phyloP scores from a whole-genome alignment of 2,888 invertebrate species.

The Byasa hedistus region DNA sequence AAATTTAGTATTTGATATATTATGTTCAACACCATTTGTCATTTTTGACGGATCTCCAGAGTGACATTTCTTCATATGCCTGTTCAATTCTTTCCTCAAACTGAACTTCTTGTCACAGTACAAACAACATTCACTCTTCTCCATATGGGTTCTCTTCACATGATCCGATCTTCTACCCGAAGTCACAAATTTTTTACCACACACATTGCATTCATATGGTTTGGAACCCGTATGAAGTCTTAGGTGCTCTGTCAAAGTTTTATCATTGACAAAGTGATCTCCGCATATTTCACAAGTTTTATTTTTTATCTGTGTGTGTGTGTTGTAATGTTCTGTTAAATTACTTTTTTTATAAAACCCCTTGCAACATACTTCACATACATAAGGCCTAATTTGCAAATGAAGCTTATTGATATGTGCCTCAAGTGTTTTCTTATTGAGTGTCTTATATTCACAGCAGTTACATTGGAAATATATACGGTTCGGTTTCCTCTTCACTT shows the following conservation, averaged over 20 bases:
- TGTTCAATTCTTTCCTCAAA: slow-evolving; percentile 55
- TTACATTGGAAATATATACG: slow-evolving; percentile 42
- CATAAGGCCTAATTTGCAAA: slow-evolving; percentile 46
- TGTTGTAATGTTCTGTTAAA: slow-evolving; percentile 48
- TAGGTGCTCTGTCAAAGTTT: slow-evolving; percentile 53
- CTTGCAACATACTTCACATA: slow-evolving; percentile 52
- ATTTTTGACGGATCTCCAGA: too few relatives aligned
- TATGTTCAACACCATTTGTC: too few relatives aligned
- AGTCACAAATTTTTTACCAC: slow-evolving; percentile 51
- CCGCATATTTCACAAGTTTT: slow-evolving; percentile 59
- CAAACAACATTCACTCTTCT: slow-evolving; percentile 48
- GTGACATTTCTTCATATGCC: slow-evolving; percentile 53
- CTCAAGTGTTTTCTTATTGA: slow-evolving; percentile 49
- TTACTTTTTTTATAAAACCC: slow-evolving; percentile 57
- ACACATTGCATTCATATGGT: slow-evolving; percentile 53
- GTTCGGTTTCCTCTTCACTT: slow-evolving; percentile 35
- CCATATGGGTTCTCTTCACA: slow-evolving; percentile 53
- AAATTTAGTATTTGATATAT: too few relatives aligned
- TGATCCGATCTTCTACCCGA: slow-evolving; percentile 56
- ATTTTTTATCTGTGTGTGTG: slow-evolving; percentile 45
- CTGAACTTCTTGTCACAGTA: slow-evolving; percentile 58
- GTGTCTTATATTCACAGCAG: slow-evolving; percentile 47
- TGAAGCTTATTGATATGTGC: slow-evolving; percentile 58
- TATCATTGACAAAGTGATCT: slow-evolving; percentile 49
- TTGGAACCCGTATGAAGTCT: slow-evolving; percentile 52